These are phyloP conservation scores for Pseudonaja textilis DNA, from an alignment of 2,113 vertebrate species.

Conservation along the genomic window DNA sequence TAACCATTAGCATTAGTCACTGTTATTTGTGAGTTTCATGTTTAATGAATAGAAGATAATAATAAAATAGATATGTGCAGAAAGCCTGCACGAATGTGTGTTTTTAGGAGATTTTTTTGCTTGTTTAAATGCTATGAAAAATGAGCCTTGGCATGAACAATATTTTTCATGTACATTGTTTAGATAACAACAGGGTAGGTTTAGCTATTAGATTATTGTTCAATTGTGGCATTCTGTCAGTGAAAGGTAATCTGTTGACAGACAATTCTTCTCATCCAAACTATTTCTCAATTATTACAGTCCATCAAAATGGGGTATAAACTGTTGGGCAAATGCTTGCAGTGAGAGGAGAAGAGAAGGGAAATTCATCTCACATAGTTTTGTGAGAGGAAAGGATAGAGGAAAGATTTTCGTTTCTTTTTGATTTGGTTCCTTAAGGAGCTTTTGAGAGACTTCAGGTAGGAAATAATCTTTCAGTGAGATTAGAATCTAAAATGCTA, in stretches of 20 bases:
- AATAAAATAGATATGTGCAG: not conserved
- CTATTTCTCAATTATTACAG: not conserved
- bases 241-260: not conserved
- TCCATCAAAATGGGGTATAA: not conserved
- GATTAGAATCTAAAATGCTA: not conserved
- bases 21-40: no score
- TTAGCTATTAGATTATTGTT: not conserved
- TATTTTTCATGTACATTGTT: not conserved
- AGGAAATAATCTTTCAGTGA: not conserved
- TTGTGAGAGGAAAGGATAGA: not conserved
- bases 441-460: not conserved
- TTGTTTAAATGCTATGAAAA: not conserved
- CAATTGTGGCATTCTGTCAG: not conserved
- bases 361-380: not conserved
- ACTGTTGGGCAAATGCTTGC: not conserved
- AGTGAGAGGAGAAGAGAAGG: not conserved
- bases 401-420: not conserved
- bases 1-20: no score
- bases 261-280: not conserved
- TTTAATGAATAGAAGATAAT: not conserved
- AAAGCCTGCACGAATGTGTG: not conserved
- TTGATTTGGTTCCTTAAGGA: not conserved
- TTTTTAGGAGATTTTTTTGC: not conserved
- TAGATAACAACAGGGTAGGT: not conserved
- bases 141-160: not conserved